Conservation (phyloP, 2,113 vertebrate genomes). For the Nettapus auritus region DNA sequence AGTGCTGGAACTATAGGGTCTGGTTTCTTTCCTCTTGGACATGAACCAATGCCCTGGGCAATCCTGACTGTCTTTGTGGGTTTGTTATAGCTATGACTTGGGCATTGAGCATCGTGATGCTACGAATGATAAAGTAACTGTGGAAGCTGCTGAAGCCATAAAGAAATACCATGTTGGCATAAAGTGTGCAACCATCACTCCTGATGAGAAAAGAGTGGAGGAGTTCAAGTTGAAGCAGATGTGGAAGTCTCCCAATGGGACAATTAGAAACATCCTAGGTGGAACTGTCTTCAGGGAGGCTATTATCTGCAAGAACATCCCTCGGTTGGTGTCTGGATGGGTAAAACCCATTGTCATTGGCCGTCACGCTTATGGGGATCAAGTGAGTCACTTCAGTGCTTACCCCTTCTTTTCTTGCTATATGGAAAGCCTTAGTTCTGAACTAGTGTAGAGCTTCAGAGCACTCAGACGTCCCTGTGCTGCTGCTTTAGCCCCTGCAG, state of each 20-base stretch:
- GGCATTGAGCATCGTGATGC: conserved; percentile 93
- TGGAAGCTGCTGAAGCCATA: conserved; percentile 94
- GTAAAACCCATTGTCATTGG: conserved; percentile 96
- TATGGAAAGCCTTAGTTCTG: background rate
- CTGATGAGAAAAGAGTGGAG: conserved; percentile 95
- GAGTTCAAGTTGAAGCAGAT: conserved; percentile 98
- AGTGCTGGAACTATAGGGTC: background rate
- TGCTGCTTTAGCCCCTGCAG: background rate
- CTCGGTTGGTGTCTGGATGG: conserved; percentile 93
- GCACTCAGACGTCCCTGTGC: background rate
- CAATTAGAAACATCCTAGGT: conserved; percentile 96
- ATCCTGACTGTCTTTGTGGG: background rate
- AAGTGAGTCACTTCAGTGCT: conserved; percentile 79
- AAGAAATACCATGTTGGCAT: conserved; percentile 90
- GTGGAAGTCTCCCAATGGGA: conserved; percentile 99
- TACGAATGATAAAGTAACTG: conserved; percentile 90
- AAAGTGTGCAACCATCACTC: conserved; percentile 98
- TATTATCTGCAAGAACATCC: conserved; percentile 97
- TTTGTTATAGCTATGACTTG: conserved; percentile 87
- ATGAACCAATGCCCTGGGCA: background rate
- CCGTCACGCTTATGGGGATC: conserved; percentile 95
- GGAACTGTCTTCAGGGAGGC: conserved; percentile 98
- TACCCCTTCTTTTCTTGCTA: background rate
- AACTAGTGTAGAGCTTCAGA: background rate
- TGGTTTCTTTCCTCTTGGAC: background rate